Percentiles rank a stretch among this genome's conserved stretches.
phyloP scores from a whole-genome alignment of 2,797 vertebrate species.

The Eulemur albifrons region DNA sequence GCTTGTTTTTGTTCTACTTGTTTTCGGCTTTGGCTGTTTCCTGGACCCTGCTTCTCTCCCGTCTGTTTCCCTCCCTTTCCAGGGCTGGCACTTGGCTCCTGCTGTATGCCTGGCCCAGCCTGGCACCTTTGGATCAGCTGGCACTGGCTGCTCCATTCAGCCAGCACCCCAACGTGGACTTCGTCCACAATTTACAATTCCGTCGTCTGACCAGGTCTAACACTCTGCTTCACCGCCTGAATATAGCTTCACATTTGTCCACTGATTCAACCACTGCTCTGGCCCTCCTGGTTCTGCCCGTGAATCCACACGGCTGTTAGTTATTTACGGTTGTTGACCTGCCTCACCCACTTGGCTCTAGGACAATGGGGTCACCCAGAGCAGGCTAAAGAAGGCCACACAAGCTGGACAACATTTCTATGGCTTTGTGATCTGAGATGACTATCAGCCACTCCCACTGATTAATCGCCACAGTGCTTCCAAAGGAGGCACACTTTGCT shows the following conservation, averaged over 20 bases:
- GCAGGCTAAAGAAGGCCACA: not conserved
- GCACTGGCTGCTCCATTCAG: not conserved
- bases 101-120: not conserved
- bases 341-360: not conserved
- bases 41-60: not conserved
- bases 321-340: not conserved
- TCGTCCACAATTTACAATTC: not conserved
- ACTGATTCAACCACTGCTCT: not conserved
- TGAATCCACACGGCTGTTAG: not conserved
- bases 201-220: not conserved
- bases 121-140: not conserved
- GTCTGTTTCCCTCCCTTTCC: not conserved
- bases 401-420: not conserved
- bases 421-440: not conserved
- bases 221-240: not conserved
- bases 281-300: not conserved
- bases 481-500: not conserved
- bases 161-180: not conserved
- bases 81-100: not conserved
- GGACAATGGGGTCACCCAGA: not conserved
- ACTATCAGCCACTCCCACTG: not conserved
- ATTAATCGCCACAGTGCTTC: not conserved
- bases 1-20: not conserved
- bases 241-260: not conserved
- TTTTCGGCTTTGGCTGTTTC: not conserved